A percentile compares a stretch with the other conserved stretches of the same genome.
These are phyloP conservation scores for Cylindroiulus punctatus DNA, from an alignment of 2,888 invertebrate genomes.

Conservation along the genomic window DNA sequence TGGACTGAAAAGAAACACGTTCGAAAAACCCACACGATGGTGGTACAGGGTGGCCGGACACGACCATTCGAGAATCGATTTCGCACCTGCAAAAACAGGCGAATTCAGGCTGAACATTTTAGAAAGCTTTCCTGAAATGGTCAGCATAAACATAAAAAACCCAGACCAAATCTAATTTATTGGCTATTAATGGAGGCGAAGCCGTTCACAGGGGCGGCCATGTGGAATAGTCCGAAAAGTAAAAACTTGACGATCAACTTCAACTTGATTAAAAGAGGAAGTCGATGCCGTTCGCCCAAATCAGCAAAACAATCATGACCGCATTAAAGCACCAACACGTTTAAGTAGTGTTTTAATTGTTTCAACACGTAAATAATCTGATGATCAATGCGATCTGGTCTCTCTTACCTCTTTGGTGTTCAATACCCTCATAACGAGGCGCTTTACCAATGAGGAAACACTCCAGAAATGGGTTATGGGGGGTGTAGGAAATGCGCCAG, in stretches of 20 bases:
- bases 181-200: background rate
- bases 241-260: background rate
- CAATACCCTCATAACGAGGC: background rate
- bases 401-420: background rate
- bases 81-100: background rate
- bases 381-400: background rate
- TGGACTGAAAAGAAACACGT: background rate
- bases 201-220: slow-evolving; percentile 18
- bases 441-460: background rate
- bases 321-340: background rate
- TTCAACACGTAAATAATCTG: too few species aligned
- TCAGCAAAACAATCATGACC: background rate
- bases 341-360: background rate
- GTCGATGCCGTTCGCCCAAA: background rate
- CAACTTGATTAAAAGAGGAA: background rate
- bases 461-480: background rate
- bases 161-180: background rate
- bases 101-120: background rate
- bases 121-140: background rate
- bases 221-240: background rate
- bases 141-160: background rate
- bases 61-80: background rate
- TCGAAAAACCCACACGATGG: background rate
- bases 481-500: background rate
- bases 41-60: background rate